Percentiles rank a stretch among this genome's conserved stretches.
Conservation (phyloP, 1,140 invertebrate genomes). For the Drosophila mayri region DNA sequence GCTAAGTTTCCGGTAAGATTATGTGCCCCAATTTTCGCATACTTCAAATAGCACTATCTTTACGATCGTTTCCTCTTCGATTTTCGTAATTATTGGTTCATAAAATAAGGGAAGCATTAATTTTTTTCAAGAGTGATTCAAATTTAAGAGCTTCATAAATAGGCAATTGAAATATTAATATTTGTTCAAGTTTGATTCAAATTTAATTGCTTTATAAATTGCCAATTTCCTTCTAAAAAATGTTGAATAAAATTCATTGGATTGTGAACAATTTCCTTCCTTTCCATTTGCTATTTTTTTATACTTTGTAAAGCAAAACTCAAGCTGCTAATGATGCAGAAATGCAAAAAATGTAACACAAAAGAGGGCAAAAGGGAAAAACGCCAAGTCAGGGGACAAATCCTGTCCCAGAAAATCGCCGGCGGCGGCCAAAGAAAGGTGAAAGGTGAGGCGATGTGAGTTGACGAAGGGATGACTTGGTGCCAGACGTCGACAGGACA, state of each 20-base stretch:
- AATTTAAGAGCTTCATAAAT: slow-evolving; percentile 2
- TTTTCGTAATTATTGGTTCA: background rate
- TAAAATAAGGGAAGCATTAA: background rate
- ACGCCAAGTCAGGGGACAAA: slow-evolving; percentile 56
- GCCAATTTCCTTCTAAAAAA: slow-evolving; percentile 30
- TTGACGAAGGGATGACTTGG: slow-evolving; percentile 42
- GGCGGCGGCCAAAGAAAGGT: slow-evolving; percentile 54
- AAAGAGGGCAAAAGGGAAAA: slow-evolving; percentile 28
- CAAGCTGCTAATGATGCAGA: slow-evolving; percentile 43
- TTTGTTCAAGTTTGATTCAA: slow-evolving; percentile 8
- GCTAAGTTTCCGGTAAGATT: background rate
- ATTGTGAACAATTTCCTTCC: slow-evolving; percentile 6
- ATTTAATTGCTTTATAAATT: slow-evolving; percentile 1
- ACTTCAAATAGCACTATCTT: background rate
- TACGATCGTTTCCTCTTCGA: slow-evolving; percentile 7
- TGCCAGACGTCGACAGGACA: slow-evolving; percentile 71
- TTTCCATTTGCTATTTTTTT: slow-evolving; percentile 3
- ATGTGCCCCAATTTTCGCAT: background rate
- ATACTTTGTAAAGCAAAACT: slow-evolving; percentile 12
- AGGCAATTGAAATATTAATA: slow-evolving; percentile 1
- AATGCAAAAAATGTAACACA: slow-evolving; percentile 48
- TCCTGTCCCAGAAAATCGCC: slow-evolving; percentile 57
- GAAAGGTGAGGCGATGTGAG: slow-evolving; percentile 37
- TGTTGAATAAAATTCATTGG: background rate
- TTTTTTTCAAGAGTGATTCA: slow-evolving; percentile 20